Base-by-base conservation (phyloP, 2,797 vertebrate species). In the Poecilia velifera region DNA sequence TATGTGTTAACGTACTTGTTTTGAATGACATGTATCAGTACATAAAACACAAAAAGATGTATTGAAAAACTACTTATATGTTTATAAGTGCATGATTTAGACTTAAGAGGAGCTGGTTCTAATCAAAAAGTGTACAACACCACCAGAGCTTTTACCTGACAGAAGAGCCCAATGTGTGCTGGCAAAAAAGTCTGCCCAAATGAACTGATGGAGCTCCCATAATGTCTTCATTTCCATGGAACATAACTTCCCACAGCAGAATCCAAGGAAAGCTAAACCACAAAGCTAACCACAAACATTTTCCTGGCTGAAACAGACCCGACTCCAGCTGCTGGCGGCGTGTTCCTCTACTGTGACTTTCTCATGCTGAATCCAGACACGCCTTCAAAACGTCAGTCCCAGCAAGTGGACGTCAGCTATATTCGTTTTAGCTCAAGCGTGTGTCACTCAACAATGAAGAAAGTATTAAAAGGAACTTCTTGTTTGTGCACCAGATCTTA, bases 81-180 rank as follows among this genome's bases (percentile, higher is more conserved):
- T 7, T n/a, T 45, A n/a, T 43, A 45, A 36, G 10, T 22, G 1
- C 20, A 13, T 34, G 13, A 39, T 73, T 51, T 36, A 31, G 0
- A 34, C 41, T 41, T 59, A 28, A 45, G 1, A 18, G 8, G 41
- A 45, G 13, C 43, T 45, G 70, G 41, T 45, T 75, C 41, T 45
- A 45, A 22, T 55, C 25, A 43, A 41, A 13, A 20, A 77, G 20
- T 3, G 41, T 20, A 45, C 6, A 8, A 7, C 41, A 13, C 18
- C 55, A 78, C 55, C 64, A 72, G 18, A 34, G 28, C 28, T 45
- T 71, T 90, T 92, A 94, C 94, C 93, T 93, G 78, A 70, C 14
- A 74, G 59, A 39, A 31, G 47, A 14, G 3, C 2, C 39, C 57
- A 62, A 70, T 31, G 1, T 79, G 57, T 84, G 71, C 57, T 20